Conservation (phyloP, 2,113 vertebrate species). For the Sterrhoptilus dennistouni region DNA sequence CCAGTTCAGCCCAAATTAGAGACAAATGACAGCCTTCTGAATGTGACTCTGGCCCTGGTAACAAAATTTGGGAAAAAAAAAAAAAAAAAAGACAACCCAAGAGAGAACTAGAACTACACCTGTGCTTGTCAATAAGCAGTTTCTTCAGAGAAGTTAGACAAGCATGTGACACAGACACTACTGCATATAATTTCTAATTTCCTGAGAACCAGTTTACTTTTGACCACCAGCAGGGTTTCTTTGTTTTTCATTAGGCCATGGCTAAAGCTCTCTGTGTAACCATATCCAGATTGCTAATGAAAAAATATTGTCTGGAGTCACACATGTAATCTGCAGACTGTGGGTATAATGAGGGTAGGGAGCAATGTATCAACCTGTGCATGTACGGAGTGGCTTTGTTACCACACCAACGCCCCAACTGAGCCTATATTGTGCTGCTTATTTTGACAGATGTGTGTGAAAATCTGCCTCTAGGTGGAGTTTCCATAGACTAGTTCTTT, state of each 20-base stretch:
- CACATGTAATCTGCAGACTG: neutral
- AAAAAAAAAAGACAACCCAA: neutral
- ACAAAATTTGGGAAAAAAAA: neutral
- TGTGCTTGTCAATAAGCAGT: neutral
- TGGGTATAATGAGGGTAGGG: neutral
- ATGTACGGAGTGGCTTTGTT: neutral
- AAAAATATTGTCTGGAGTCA: conserved; percentile 26
- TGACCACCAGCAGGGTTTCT: conserved; percentile 49
- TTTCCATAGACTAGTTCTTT: neutral
- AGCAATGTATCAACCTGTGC: neutral
- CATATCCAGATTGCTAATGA: conserved; percentile 48
- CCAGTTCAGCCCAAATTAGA: neutral
- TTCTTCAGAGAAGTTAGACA: neutral
- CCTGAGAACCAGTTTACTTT: conserved; percentile 25
- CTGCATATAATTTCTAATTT: conserved; percentile 38
- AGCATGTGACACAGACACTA: neutral
- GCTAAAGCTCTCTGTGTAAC: conserved; percentile 31
- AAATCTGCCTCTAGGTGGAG: conserved; percentile 13
- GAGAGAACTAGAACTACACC: neutral
- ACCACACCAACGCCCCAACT: neutral
- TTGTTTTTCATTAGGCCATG: conserved; percentile 47
- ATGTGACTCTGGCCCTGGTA: neutral
- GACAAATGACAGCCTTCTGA: neutral
- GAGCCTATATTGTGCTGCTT: neutral
- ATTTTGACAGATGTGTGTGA: neutral